phyloP scores from a whole-genome alignment of 2,888 invertebrate genomes.

The Netelia fuscicornis region DNA sequence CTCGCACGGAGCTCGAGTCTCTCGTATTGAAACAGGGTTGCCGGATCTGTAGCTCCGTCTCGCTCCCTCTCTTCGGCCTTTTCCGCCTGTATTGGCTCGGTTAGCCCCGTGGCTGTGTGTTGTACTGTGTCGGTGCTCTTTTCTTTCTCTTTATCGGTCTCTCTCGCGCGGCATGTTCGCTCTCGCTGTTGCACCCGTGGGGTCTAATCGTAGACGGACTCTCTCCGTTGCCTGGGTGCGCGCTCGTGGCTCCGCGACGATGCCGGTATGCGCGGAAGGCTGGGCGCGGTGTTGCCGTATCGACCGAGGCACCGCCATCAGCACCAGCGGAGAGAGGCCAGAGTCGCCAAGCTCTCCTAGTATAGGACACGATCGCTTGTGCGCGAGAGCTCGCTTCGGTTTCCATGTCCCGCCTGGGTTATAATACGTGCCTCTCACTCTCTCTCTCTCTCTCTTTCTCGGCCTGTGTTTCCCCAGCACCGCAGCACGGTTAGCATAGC shows the following conservation, averaged over 20 bases:
- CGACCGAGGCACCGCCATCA: slow-evolving; percentile 79
- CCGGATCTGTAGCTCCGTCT: slow-evolving; percentile 58
- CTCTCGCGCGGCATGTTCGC: neutral
- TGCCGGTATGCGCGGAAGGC: slow-evolving; percentile 76
- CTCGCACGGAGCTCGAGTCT: slow-evolving; percentile 49
- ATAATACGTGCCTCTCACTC: neutral
- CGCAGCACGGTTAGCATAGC: slow-evolving; percentile 60
- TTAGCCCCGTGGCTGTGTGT: slow-evolving; percentile 12
- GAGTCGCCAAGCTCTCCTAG: slow-evolving; percentile 33
- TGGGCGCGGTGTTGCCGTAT: slow-evolving; percentile 84
- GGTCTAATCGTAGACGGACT: neutral
- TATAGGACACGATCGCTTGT: neutral
- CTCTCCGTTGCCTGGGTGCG: slow-evolving; percentile 70
- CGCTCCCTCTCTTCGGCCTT: slow-evolving; percentile 54
- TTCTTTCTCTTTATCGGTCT: neutral
- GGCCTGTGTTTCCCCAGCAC: slow-evolving; percentile 33
- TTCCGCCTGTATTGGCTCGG: slow-evolving; percentile 43
- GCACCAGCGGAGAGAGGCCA: slow-evolving; percentile 17
- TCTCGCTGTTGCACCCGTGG: neutral
- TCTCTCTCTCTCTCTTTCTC: neutral
- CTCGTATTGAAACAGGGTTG: slow-evolving; percentile 57
- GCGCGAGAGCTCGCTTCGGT: slow-evolving; percentile 5
- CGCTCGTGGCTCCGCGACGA: slow-evolving; percentile 63
- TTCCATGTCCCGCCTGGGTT: slow-evolving; percentile 5
- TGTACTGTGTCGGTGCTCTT: neutral